Evolutionary conservation across 2,888 invertebrate genomes (phyloP).

Genomic region (Uloborus plumipes): DNA sequence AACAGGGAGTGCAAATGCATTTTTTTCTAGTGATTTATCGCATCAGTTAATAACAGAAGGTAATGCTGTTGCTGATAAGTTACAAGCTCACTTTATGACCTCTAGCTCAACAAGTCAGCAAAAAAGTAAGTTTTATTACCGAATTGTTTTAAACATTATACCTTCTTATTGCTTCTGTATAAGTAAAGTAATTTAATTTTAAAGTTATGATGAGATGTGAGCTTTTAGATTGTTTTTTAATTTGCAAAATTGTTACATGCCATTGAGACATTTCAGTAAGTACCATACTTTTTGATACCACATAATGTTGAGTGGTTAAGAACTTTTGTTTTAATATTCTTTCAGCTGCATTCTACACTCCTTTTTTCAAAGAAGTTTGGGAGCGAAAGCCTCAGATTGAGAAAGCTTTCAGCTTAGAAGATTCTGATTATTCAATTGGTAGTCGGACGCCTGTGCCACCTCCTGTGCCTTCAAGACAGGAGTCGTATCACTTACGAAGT

Average conservation of each 20-base stretch:
- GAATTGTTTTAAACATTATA: neutral
- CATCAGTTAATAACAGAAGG: slow-evolving; percentile 94
- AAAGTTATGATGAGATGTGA: too few species aligned
- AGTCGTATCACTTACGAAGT: slow-evolving; percentile 67
- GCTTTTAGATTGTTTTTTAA: too few species aligned
- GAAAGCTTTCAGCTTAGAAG: slow-evolving; percentile 90
- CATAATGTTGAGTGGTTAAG: neutral
- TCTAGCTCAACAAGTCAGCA: slow-evolving; percentile 75
- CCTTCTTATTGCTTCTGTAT: too few species aligned
- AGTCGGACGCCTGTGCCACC: slow-evolving; percentile 66
- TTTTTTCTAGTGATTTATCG: slow-evolving; percentile 89
- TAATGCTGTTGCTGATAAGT: slow-evolving; percentile 89
- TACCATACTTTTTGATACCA: too few species aligned
- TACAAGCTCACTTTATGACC: slow-evolving; percentile 92
- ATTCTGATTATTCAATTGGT: slow-evolving; percentile 72
- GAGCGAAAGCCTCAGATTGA: slow-evolving; percentile 95
- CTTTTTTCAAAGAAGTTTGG: slow-evolving; percentile 97
- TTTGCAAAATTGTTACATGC: too few species aligned
- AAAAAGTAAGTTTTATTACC: slow-evolving; percentile 46
- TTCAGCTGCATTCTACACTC: slow-evolving; percentile 91
- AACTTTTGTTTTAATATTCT: slow-evolving; percentile 63
- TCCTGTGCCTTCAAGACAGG: slow-evolving; percentile 67
- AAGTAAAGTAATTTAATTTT: too few species aligned
- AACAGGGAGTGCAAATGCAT: slow-evolving; percentile 87
- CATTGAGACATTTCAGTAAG: too few species aligned